Percentiles rank a stretch among this genome's conserved stretches.
Conservation (phyloP, 2,797 vertebrate genomes). For the Allenopithecus nigroviridis region DNA sequence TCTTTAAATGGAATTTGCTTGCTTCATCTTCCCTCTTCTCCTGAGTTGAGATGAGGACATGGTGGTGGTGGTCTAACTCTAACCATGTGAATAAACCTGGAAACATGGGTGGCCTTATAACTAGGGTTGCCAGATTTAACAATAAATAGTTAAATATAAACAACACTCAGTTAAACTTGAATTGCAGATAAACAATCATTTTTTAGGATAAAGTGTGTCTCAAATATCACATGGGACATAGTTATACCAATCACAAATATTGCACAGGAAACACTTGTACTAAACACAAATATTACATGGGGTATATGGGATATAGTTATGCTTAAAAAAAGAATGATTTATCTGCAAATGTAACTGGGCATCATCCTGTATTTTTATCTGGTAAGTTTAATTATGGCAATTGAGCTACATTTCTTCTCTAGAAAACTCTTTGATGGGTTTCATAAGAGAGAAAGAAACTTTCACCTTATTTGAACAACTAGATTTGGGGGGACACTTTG, state of each 20-base stretch:
- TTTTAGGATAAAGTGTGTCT: not conserved
- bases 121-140: not conserved
- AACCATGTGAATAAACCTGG: not conserved
- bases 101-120: not conserved
- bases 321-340: conserved; percentile 3
- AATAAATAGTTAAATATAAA: not conserved
- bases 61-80: not conserved
- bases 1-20: not conserved
- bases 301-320: not conserved
- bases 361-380: conserved; percentile 4
- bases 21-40: not conserved
- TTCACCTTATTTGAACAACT: not conserved
- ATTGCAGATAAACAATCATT: not conserved
- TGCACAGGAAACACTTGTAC: not conserved
- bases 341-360: not conserved
- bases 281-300: not conserved
- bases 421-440: not conserved
- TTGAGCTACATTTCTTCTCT: not conserved
- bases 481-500: not conserved
- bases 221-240: not conserved
- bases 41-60: not conserved
- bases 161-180: not conserved
- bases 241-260: not conserved
- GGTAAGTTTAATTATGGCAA: not conserved
- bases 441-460: not conserved